Percentiles rank a stretch among this genome's conserved stretches.
These are phyloP conservation scores for Sapajus apella DNA, from an alignment of 2,113 vertebrate genomes.

Conservation along the genomic window DNA sequence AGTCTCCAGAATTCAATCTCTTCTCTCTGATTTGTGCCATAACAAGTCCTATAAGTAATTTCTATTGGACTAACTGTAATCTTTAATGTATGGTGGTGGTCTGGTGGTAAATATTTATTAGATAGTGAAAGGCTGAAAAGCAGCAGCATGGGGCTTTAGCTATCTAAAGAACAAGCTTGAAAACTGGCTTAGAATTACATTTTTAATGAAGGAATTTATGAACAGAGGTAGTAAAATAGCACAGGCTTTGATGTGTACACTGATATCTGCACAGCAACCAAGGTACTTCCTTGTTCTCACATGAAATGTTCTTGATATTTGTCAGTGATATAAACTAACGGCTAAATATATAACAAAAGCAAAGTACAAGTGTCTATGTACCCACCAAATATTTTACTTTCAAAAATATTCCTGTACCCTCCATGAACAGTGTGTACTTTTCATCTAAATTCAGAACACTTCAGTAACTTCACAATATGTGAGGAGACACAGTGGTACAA, in stretches of 20 bases:
- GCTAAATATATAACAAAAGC: constrained; percentile 54
- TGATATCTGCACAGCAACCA: neutral
- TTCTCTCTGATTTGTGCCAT: neutral
- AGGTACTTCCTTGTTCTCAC: constrained; percentile 47
- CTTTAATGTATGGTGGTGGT: neutral
- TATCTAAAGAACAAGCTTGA: neutral
- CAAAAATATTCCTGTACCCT: constrained; percentile 43
- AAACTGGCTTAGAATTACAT: neutral
- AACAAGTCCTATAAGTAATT: neutral
- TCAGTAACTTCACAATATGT: constrained; percentile 21
- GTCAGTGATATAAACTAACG: constrained; percentile 49
- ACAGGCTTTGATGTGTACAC: neutral
- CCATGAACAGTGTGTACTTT: constrained; percentile 60
- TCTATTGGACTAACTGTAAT: neutral
- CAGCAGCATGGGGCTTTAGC: neutral
- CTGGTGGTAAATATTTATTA: neutral
- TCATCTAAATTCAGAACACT: constrained; percentile 42
- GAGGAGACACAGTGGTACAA: neutral
- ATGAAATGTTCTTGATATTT: constrained; percentile 59
- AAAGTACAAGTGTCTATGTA: constrained; percentile 51
- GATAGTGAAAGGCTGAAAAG: neutral
- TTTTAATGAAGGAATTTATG: constrained; percentile 28
- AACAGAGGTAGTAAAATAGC: constrained; percentile 1
- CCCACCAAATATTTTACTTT: constrained; percentile 39
- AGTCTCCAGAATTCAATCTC: neutral